These are phyloP conservation scores for Hecatera dysodea DNA, from an alignment of 2,888 invertebrate genomes.

Conservation along the genomic window DNA sequence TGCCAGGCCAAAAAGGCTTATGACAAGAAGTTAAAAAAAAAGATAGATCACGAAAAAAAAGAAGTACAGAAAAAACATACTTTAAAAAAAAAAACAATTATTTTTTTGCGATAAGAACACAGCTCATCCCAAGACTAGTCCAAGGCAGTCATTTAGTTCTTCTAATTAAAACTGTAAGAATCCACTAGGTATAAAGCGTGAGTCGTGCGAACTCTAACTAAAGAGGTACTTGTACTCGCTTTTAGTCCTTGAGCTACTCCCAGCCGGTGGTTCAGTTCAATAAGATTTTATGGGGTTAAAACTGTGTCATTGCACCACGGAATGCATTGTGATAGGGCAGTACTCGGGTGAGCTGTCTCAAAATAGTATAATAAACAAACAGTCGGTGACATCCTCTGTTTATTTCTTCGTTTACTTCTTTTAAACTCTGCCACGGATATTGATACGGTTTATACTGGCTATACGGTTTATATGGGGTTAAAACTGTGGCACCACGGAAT, in stretches of 20 bases:
- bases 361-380: no score
- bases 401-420: no score
- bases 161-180: neutral
- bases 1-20: no score
- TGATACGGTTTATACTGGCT: no score
- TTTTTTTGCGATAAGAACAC: no score
- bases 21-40: no score
- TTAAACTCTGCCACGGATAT: no score
- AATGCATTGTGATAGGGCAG: neutral
- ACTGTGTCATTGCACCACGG: constrained; percentile 21
- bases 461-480: no score
- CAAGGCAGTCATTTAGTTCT: neutral
- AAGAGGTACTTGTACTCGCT: constrained; percentile 33
- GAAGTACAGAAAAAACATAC: no score
- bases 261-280: constrained; percentile 9
- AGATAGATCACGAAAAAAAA: no score
- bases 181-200: constrained; percentile 10
- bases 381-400: no score
- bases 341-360: neutral
- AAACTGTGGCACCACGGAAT: constrained; percentile 17
- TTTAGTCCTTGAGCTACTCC: constrained; percentile 34
- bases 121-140: neutral
- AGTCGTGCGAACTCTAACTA: constrained; percentile 7
- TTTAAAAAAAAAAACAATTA: no score
- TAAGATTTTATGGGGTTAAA: constrained; percentile 16